Percentiles rank a stretch among this genome's conserved stretches.
These are phyloP conservation scores for Nannobrachium achirus DNA, from an alignment of 2,113 vertebrate genomes.

Conservation along the genomic window DNA sequence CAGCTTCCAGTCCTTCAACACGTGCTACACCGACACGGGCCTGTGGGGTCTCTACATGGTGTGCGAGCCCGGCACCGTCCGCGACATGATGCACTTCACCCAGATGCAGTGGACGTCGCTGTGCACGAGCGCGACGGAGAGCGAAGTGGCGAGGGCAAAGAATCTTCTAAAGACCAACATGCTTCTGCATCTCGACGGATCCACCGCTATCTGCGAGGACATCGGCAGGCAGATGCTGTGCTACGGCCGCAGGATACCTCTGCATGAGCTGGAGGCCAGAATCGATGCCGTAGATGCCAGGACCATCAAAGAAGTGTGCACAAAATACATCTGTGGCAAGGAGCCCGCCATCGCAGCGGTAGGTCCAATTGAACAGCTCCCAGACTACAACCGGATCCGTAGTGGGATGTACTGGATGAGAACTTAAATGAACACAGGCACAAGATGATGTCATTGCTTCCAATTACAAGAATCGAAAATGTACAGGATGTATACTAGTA, in stretches of 20 bases:
- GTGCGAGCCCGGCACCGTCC: slow-evolving; percentile 89
- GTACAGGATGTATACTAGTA: too few species aligned
- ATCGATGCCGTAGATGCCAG: slow-evolving; percentile 90
- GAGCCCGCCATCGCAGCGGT: slow-evolving; percentile 92
- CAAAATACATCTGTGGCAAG: slow-evolving; percentile 91
- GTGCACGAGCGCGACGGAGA: slow-evolving; percentile 89
- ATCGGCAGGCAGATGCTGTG: slow-evolving; percentile 98
- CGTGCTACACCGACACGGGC: slow-evolving; percentile 98
- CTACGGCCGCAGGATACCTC: slow-evolving; percentile 93
- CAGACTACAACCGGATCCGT: slow-evolving; percentile 85
- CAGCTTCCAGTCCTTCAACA: slow-evolving; percentile 99
- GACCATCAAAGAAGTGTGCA: slow-evolving; percentile 89
- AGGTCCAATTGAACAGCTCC: slow-evolving; percentile 90
- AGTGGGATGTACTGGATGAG: slow-evolving; percentile 85
- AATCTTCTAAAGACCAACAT: slow-evolving; percentile 98
- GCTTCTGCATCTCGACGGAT: slow-evolving; percentile 95
- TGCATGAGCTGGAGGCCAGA: slow-evolving; percentile 94
- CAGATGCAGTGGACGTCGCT: slow-evolving; percentile 94
- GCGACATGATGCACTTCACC: slow-evolving; percentile 90
- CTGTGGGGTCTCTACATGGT: slow-evolving; percentile 98
- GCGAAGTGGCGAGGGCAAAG: slow-evolving; percentile 90
- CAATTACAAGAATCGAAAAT: too few species aligned
- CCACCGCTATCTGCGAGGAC: slow-evolving; percentile 97
- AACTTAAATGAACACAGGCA: slow-evolving; percentile 53
- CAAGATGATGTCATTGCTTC: neutral